Percentiles rank a stretch among this genome's conserved stretches.
Evolutionary conservation across 1,140 invertebrate species (phyloP).

Genomic region (Drosophila mayri): DNA sequence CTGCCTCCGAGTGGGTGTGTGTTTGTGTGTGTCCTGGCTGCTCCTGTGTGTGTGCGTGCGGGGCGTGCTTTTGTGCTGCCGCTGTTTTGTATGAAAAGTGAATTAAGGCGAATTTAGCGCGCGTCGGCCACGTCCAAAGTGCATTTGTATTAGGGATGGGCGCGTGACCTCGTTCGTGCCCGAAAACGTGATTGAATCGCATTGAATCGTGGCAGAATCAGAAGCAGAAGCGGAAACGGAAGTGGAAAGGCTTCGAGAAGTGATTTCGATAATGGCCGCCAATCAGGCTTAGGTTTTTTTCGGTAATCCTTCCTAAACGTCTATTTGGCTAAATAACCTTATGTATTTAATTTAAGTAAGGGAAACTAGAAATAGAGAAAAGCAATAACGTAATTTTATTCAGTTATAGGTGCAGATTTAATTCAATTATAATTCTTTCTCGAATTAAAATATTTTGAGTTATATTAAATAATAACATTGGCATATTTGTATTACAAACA

Average conservation of each 20-base stretch:
- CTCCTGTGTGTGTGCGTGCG: conserved; percentile 40
- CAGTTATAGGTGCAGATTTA: too few relatives aligned
- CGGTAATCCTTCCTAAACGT: neutral
- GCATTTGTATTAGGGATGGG: conserved; percentile 72
- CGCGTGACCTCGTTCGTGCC: conserved; percentile 47
- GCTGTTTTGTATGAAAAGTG: conserved; percentile 83
- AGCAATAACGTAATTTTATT: too few relatives aligned
- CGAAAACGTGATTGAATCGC: conserved; percentile 40
- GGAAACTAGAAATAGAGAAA: too few relatives aligned
- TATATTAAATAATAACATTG: too few relatives aligned
- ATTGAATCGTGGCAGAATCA: conserved; percentile 23
- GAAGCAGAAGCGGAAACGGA: conserved; percentile 1
- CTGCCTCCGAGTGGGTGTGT: conserved; percentile 13
- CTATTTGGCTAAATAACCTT: neutral
- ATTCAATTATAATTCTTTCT: too few relatives aligned
- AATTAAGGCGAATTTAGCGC: conserved; percentile 82
- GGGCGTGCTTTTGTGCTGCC: conserved; percentile 77
- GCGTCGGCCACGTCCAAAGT: conserved; percentile 79
- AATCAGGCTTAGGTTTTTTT: conserved; percentile 26
- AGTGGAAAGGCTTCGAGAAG: conserved; percentile 25
- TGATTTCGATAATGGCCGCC: conserved; percentile 31
- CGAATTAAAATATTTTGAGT: too few relatives aligned
- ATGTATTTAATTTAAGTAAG: neutral
- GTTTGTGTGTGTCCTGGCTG: conserved; percentile 6
- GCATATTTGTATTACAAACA: too few relatives aligned